phyloP scores from a whole-genome alignment of 64 coral and sea anemone genomes.

The Catalaphyllia jardinei region DNA sequence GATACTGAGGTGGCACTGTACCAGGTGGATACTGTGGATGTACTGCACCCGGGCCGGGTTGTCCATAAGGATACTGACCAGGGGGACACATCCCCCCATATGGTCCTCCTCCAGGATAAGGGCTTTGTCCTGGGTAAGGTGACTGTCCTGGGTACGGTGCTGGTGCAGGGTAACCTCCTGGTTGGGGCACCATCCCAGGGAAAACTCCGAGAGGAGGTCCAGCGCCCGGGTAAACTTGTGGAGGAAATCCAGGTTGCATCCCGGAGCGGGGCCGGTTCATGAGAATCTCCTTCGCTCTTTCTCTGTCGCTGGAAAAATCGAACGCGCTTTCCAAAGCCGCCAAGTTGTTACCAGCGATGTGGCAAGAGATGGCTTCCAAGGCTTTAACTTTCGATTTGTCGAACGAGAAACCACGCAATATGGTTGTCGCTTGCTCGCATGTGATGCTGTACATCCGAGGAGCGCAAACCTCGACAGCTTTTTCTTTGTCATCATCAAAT shows the following conservation, averaged over 20 bases:
- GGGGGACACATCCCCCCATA: not conserved
- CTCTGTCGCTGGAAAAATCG: slow-evolving; percentile 19
- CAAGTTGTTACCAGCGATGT: slow-evolving; percentile 36
- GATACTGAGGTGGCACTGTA: not conserved
- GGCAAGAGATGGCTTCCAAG: slow-evolving; percentile 29
- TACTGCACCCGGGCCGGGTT: not conserved
- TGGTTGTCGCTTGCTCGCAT: slow-evolving; percentile 34
- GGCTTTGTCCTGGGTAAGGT: slow-evolving; percentile 21
- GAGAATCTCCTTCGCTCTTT: slow-evolving; percentile 31
- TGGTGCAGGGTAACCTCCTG: not conserved
- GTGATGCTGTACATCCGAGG: slow-evolving; percentile 16
- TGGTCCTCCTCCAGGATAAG: not conserved
- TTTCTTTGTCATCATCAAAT: slow-evolving; percentile 69
- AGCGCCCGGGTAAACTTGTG: not conserved
- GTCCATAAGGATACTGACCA: not conserved
- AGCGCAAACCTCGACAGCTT: slow-evolving; percentile 32
- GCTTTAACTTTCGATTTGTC: slow-evolving; percentile 49
- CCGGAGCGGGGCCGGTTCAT: not conserved
- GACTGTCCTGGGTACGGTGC: slow-evolving; percentile 31
- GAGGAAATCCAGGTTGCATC: not conserved
- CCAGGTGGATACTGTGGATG: not conserved
- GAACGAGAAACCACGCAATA: slow-evolving; percentile 49
- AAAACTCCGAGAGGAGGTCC: not conserved
- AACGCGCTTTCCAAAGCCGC: slow-evolving; percentile 43
- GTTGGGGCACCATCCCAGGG: not conserved